These are phyloP conservation scores for Lepus townsendii DNA, from an alignment of 2,797 vertebrate genomes.

Conservation along the genomic window DNA sequence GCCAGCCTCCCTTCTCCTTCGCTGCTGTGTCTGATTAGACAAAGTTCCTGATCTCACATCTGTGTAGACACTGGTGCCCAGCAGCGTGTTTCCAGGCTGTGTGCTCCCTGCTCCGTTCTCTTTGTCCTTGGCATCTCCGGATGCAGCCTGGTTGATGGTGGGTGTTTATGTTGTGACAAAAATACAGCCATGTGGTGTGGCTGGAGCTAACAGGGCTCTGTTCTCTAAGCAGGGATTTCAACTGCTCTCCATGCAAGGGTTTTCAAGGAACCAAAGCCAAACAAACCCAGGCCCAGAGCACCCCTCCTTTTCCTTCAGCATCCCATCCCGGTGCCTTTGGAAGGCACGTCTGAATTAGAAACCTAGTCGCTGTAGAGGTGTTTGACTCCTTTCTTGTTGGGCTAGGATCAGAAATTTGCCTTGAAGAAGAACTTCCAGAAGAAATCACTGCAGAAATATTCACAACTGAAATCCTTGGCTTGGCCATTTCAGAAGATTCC, in stretches of 20 bases:
- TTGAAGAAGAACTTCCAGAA: slow-evolving; percentile 92
- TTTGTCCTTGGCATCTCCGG: background rate
- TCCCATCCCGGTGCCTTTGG: background rate
- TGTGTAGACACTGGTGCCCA: background rate
- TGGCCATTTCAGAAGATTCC: slow-evolving; percentile 83
- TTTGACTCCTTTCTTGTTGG: slow-evolving; percentile 47
- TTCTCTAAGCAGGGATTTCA: background rate
- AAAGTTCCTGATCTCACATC: too few species aligned
- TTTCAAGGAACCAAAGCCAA: background rate
- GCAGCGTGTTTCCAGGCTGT: background rate
- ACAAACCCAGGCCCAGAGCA: background rate
- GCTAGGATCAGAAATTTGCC: slow-evolving; percentile 86
- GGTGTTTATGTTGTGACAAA: background rate
- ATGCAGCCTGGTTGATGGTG: background rate
- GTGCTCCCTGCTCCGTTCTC: background rate
- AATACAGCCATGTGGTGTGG: too few species aligned
- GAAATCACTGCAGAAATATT: slow-evolving; percentile 93
- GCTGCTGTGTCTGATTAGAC: background rate
- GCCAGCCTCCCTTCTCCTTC: background rate
- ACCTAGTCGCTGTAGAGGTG: background rate
- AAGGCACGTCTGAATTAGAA: background rate
- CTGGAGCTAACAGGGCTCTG: background rate
- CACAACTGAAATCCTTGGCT: slow-evolving; percentile 91
- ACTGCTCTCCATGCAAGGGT: background rate
- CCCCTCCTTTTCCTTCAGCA: background rate